Evolutionary conservation across 2,888 invertebrate genomes (phyloP).

Genomic region (Zelleria hepariella): DNA sequence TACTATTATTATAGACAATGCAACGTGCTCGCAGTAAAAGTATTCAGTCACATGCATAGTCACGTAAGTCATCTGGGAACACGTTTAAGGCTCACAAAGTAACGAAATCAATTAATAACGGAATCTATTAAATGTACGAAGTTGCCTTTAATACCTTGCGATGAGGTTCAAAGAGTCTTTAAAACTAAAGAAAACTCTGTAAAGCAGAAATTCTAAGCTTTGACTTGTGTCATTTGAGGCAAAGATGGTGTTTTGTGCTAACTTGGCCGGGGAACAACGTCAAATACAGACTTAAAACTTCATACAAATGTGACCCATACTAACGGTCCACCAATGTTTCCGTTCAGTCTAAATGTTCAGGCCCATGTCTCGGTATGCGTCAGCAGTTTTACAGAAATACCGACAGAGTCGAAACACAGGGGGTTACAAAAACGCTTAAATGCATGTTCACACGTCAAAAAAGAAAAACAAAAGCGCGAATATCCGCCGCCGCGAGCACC

Average conservation of each 20-base stretch:
- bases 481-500: constrained; percentile 16
- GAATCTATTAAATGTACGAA: background rate
- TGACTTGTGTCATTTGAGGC: background rate
- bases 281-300: no score
- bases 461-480: constrained; percentile 20
- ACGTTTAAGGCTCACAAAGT: background rate
- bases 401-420: background rate
- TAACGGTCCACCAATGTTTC: no score
- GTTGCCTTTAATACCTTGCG: no score
- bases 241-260: no score
- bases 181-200: background rate
- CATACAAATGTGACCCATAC: no score
- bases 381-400: background rate
- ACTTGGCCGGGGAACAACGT: no score
- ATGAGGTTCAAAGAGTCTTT: no score
- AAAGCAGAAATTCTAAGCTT: background rate
- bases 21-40: background rate
- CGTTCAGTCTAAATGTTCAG: no score
- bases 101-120: background rate
- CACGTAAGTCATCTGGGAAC: background rate
- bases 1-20: background rate
- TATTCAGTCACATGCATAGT: background rate
- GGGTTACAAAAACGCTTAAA: background rate
- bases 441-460: constrained; percentile 30
- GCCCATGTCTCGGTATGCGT: background rate